phyloP scores from a whole-genome alignment of 2,888 invertebrate species.

The Galerucella calmariensis region DNA sequence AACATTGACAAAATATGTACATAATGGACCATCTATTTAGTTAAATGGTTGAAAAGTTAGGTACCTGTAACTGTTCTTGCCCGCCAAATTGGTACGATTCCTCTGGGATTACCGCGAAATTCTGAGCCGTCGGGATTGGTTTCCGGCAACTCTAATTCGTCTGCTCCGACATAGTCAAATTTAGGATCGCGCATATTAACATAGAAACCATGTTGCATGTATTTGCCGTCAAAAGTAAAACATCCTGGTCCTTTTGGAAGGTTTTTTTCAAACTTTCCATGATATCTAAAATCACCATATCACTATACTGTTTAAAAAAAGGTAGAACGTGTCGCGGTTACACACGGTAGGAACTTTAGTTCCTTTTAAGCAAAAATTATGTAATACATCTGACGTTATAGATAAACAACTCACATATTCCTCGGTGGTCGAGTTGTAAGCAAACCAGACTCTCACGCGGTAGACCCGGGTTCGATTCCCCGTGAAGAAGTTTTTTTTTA shows the following conservation, averaged over 20 bases:
- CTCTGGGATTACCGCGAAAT: conserved; percentile 57
- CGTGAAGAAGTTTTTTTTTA: too few species aligned
- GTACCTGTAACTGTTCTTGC: conserved; percentile 67
- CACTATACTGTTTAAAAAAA: too few species aligned
- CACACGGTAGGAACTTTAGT: too few species aligned
- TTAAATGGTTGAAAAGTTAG: not conserved
- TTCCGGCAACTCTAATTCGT: conserved; percentile 66
- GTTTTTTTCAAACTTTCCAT: conserved; percentile 78
- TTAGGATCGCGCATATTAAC: conserved; percentile 71
- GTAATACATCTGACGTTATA: too few species aligned
- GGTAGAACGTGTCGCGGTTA: too few species aligned
- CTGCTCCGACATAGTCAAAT: conserved; percentile 66
- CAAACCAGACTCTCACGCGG: too few species aligned
- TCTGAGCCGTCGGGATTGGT: conserved; percentile 52
- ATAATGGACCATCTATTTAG: too few species aligned
- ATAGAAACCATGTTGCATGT: conserved; percentile 81
- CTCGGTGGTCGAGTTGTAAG: too few species aligned
- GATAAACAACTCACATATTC: too few species aligned
- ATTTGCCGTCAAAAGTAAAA: conserved; percentile 80
- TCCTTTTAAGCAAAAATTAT: too few species aligned
- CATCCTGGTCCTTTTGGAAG: conserved; percentile 80
- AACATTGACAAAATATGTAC: too few species aligned
- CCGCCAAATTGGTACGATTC: conserved; percentile 73
- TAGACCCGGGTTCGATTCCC: too few species aligned
- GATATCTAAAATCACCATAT: conserved; percentile 62